Conservation (phyloP, 2,888 invertebrate species). For the Phrixothrix hirtus region DNA sequence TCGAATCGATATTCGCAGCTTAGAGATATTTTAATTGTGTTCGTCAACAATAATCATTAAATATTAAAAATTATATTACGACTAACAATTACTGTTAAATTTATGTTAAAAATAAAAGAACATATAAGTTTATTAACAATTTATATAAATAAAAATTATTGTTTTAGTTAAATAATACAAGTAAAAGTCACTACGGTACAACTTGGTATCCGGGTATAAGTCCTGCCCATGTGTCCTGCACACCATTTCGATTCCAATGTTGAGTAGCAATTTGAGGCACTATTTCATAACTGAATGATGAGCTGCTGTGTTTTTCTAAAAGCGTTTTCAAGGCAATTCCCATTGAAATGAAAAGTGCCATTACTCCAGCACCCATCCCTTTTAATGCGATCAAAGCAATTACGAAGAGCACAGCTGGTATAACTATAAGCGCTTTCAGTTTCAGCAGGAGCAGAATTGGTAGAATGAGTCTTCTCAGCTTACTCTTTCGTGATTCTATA, state of each 20-base stretch:
- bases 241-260: conserved; percentile 47
- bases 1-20: too few species aligned
- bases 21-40: too few species aligned
- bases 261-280: conserved; percentile 43
- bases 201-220: conserved; percentile 43
- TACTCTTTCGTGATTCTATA: conserved; percentile 63
- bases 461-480: conserved; percentile 64
- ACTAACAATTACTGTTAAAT: too few species aligned
- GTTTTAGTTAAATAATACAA: too few species aligned
- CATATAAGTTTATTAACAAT: not conserved
- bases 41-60: too few species aligned
- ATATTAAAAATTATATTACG: too few species aligned
- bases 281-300: conserved; percentile 51
- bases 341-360: conserved; percentile 65
- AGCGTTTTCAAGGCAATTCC: conserved; percentile 50
- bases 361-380: conserved; percentile 65
- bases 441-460: conserved; percentile 67
- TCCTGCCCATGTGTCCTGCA: conserved; percentile 23
- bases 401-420: conserved; percentile 64
- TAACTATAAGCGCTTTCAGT: conserved; percentile 64
- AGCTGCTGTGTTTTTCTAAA: conserved; percentile 43
- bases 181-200: conserved; percentile 32
- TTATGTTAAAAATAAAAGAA: too few species aligned
- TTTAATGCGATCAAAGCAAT: conserved; percentile 68
- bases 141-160: not conserved